Conservation (phyloP, 2,113 vertebrate genomes). For the Chionis minor region DNA sequence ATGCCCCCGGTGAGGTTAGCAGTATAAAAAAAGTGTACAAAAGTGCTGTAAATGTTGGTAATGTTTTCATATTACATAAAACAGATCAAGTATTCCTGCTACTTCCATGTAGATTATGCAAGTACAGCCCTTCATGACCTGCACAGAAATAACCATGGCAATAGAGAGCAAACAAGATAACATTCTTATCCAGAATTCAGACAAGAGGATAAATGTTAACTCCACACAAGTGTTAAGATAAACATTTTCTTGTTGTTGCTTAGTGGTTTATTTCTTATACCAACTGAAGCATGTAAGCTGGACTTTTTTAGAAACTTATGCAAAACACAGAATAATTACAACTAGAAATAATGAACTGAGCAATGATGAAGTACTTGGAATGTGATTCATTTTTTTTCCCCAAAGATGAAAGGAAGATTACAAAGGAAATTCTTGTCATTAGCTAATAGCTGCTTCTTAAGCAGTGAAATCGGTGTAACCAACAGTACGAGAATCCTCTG, state of each 20-base stretch:
- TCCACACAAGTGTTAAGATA: not conserved
- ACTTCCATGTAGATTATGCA: conserved; percentile 31
- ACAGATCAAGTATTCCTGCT: not conserved
- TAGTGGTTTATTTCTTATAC: not conserved
- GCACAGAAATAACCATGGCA: conserved; percentile 7
- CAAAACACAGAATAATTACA: not conserved
- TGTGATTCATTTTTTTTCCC: not conserved
- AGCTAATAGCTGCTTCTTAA: conserved; percentile 22
- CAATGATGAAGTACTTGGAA: not conserved
- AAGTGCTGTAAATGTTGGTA: not conserved
- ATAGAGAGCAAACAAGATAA: conserved; percentile 2
- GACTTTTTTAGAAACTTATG: conserved; percentile 14
- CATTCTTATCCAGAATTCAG: conserved; percentile 5
- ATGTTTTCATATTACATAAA: conserved; percentile 15
- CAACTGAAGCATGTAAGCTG: not conserved
- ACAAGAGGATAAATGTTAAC: conserved; percentile 21
- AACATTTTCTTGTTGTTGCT: not conserved
- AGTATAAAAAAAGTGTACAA: not conserved
- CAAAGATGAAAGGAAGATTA: conserved; percentile 7
- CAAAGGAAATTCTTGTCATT: not conserved
- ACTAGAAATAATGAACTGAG: not conserved
- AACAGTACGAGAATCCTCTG: not conserved
- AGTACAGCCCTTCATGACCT: conserved; percentile 18
- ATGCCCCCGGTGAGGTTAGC: not conserved
- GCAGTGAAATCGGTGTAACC: not conserved